Conservation (phyloP, 1,140 invertebrate genomes). For the Drosophila melanogaster region DNA sequence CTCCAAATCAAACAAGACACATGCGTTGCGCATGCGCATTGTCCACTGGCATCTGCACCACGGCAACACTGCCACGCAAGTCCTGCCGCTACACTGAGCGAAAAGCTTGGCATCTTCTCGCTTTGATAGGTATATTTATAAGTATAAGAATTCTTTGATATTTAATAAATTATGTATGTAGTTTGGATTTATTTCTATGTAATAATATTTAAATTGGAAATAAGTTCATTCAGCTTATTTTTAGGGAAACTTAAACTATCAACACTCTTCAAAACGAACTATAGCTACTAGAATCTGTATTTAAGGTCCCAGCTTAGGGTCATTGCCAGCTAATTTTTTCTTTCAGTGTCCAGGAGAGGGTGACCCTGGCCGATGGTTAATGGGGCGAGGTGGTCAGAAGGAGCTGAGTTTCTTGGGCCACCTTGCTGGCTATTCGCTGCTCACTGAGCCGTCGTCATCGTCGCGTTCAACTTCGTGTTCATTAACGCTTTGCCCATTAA, state of each 20-base stretch:
- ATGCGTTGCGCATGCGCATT: constrained; percentile 79
- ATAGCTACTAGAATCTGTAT: no score
- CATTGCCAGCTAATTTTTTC: not conserved
- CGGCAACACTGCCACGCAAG: constrained; percentile 42
- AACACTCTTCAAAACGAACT: no score
- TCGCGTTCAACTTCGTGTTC: constrained; percentile 70
- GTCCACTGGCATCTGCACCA: constrained; percentile 26
- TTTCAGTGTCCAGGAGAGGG: constrained; percentile 4
- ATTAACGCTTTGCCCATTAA: constrained; percentile 80
- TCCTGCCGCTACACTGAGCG: constrained; percentile 16
- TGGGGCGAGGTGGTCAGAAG: not conserved
- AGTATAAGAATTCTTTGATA: not conserved
- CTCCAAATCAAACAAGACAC: constrained; percentile 79
- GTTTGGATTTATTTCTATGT: no score
- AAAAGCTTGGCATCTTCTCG: not conserved
- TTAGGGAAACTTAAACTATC: no score
- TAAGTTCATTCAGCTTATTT: no score
- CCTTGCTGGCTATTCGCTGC: constrained; percentile 40
- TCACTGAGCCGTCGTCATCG: constrained; percentile 44
- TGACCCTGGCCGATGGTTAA: constrained; percentile 5
- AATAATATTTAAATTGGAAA: no score
- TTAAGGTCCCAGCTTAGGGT: no score
- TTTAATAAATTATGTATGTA: no score
- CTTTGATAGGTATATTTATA: not conserved
- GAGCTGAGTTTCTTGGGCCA: constrained; percentile 19